phyloP scores from a whole-genome alignment of 2,888 invertebrate genomes.

The Lissocephala sabroskyi region DNA sequence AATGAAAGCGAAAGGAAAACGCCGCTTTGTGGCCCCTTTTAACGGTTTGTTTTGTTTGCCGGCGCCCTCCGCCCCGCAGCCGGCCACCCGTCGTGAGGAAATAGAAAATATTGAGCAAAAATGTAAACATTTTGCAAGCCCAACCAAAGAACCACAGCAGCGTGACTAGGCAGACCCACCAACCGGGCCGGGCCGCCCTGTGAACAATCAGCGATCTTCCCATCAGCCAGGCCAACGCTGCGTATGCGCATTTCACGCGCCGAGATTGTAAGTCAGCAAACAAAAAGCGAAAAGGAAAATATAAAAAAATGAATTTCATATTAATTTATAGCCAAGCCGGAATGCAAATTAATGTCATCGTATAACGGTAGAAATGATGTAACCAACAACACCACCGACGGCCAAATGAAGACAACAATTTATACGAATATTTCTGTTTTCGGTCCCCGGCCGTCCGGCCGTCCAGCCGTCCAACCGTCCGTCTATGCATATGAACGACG shows the following conservation, averaged over 20 bases:
- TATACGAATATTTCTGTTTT: slow-evolving; percentile 3
- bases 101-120: slow-evolving; percentile 61
- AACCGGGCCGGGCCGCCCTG: neutral
- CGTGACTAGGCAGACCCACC: slow-evolving; percentile 34
- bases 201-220: neutral
- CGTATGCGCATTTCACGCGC: slow-evolving; percentile 2
- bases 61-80: neutral
- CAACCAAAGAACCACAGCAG: slow-evolving; percentile 46
- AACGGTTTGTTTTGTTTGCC: neutral
- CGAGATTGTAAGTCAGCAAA: no score
- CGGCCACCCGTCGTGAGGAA: slow-evolving; percentile 42
- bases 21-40: slow-evolving; percentile 6
- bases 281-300: no score
- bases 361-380: slow-evolving; percentile 57
- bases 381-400: slow-evolving; percentile 35
- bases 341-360: slow-evolving; percentile 57
- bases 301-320: no score
- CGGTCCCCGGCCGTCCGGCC: no score
- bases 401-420: slow-evolving; percentile 7
- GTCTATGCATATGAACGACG: no score
- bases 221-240: slow-evolving; percentile 4
- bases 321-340: slow-evolving; percentile 42
- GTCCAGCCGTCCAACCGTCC: no score
- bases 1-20: slow-evolving; percentile 64
- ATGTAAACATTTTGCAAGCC: slow-evolving; percentile 47